Evolutionary conservation across 2,113 vertebrate species (phyloP).

Genomic region (Callipepla squamata): DNA sequence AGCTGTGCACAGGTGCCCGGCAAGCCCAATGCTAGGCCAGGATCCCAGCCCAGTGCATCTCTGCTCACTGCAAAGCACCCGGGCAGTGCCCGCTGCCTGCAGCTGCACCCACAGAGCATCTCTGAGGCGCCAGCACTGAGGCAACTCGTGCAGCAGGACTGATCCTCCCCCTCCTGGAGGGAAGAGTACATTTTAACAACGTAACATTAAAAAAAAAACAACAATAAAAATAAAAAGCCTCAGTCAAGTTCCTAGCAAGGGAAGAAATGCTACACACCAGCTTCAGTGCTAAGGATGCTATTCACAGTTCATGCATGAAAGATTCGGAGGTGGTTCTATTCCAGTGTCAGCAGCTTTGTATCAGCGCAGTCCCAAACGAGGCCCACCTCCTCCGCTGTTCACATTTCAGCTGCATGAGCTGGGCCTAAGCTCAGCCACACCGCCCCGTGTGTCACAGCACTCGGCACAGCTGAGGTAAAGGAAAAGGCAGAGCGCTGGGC

Average conservation of each 20-base stretch:
- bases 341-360: not conserved
- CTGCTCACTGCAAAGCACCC: not conserved
- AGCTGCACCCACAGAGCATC: not conserved
- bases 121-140: accelerated
- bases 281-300: not conserved
- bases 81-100: accelerated
- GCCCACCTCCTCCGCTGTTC: not conserved
- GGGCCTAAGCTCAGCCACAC: not conserved
- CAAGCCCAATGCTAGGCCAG: accelerated
- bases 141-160: not conserved
- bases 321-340: not conserved
- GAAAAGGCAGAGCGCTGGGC: accelerated
- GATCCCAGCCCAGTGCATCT: not conserved
- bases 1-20: not conserved
- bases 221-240: not conserved
- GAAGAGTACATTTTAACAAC: not conserved
- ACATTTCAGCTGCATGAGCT: accelerated
- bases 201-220: not conserved
- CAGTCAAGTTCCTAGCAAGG: not conserved
- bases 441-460: accelerated
- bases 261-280: not conserved
- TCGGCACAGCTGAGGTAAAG: accelerated
- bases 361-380: not conserved
- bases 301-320: not conserved
- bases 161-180: not conserved